Conservation (phyloP, 2,113 vertebrate genomes). For the Fulmarus glacialis region DNA sequence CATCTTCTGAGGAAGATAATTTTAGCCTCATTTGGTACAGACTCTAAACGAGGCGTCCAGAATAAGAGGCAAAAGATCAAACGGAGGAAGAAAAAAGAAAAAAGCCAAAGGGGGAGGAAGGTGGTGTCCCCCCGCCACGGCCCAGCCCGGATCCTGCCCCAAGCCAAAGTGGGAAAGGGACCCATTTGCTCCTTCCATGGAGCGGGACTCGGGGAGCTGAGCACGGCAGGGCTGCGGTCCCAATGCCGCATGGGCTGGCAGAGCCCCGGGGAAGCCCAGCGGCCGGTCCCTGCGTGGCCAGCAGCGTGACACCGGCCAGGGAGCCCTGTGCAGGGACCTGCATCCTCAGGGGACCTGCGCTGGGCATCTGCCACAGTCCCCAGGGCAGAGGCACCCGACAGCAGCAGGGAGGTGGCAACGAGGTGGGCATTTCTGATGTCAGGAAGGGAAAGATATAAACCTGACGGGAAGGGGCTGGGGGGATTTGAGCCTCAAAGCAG, state of each 20-base stretch:
- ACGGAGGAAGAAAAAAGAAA: no score
- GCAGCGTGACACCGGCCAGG: background rate
- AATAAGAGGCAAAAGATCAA: background rate
- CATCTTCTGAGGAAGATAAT: background rate
- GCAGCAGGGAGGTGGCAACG: background rate
- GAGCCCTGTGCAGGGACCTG: background rate
- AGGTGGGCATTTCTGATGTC: background rate
- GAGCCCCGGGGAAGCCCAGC: background rate
- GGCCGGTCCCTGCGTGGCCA: background rate
- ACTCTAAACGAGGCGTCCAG: background rate
- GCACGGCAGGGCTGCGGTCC: rapidly evolving
- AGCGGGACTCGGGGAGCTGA: background rate
- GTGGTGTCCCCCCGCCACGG: no score
- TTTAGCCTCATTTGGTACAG: background rate
- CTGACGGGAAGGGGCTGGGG: background rate
- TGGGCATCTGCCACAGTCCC: background rate
- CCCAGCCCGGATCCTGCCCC: background rate
- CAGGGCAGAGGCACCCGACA: background rate
- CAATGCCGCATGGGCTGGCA: rapidly evolving
- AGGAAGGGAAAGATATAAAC: background rate
- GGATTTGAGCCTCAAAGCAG: background rate
- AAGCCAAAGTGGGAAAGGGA: background rate
- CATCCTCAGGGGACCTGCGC: background rate
- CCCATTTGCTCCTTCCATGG: background rate
- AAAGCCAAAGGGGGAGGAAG: no score